Evolutionary conservation across 1,140 invertebrate species (phyloP).

Genomic region (Drosophila eugracilis): DNA sequence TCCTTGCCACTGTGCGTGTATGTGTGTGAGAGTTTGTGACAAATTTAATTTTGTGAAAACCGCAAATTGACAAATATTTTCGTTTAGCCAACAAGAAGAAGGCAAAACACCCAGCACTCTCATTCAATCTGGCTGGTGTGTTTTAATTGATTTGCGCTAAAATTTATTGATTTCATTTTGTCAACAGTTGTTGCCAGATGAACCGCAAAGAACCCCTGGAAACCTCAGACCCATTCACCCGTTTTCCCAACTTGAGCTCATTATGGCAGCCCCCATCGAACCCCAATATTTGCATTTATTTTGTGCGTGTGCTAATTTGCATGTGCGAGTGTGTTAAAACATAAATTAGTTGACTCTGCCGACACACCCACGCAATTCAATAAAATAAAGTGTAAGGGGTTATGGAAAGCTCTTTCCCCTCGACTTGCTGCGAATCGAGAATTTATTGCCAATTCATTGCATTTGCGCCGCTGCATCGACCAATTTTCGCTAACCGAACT

Average conservation of each 20-base stretch:
- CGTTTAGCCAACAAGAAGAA: constrained; percentile 56
- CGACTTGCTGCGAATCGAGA: constrained; percentile 11
- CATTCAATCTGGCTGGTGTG: constrained; percentile 43
- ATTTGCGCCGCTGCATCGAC: constrained; percentile 32
- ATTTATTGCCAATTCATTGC: constrained; percentile 63
- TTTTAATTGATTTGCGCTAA: constrained; percentile 80
- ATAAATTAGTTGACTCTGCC: constrained; percentile 61
- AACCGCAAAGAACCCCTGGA: constrained; percentile 49
- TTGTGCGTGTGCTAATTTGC: constrained; percentile 66
- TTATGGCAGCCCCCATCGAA: constrained; percentile 29
- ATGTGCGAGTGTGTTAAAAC: constrained; percentile 71
- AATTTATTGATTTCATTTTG: constrained; percentile 83
- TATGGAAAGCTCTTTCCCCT: constrained; percentile 13
- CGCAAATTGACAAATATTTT: constrained; percentile 83
- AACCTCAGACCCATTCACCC: constrained; percentile 22
- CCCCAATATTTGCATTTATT: constrained; percentile 48
- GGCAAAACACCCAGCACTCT: constrained; percentile 21
- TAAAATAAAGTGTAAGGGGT: constrained; percentile 1
- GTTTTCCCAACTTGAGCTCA: constrained; percentile 50
- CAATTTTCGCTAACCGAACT: constrained; percentile 37
- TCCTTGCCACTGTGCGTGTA: constrained; percentile 15
- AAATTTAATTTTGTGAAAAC: constrained; percentile 79
- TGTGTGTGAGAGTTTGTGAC: too few relatives aligned
- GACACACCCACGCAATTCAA: constrained; percentile 21
- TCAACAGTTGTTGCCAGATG: constrained; percentile 69